Conservation (phyloP, 2,113 vertebrate genomes). For the Sitta europaea region DNA sequence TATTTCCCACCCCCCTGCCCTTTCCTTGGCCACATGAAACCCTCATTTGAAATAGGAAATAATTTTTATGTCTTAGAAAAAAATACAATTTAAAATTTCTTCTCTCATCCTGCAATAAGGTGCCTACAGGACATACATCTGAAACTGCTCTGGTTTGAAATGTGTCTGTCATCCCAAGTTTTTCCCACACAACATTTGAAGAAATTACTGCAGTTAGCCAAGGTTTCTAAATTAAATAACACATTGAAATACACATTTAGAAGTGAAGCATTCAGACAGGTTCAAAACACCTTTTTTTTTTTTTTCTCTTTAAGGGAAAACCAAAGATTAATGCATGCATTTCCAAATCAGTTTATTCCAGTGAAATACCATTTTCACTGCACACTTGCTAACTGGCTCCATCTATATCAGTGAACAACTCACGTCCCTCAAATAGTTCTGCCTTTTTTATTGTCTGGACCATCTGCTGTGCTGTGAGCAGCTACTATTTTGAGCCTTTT, state of each 20-base stretch:
- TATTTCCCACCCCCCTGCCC: background rate
- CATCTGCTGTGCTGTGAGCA: constrained; percentile 46
- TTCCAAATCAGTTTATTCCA: background rate
- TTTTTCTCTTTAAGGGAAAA: accelerated
- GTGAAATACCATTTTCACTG: background rate
- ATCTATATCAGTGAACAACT: background rate
- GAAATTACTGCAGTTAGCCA: background rate
- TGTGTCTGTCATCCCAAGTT: background rate
- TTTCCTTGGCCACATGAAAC: background rate
- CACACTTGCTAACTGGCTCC: background rate
- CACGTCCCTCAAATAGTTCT: constrained; percentile 43
- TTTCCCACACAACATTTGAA: background rate
- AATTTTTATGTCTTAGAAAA: background rate
- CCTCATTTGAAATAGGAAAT: background rate
- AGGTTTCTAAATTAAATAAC: background rate
- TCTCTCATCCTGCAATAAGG: background rate
- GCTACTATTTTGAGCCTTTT: constrained; percentile 46
- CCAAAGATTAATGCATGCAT: background rate
- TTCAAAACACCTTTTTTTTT: background rate
- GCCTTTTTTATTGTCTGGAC: constrained; percentile 46
- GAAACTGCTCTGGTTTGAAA: background rate
- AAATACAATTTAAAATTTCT: background rate
- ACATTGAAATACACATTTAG: background rate
- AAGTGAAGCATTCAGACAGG: background rate
- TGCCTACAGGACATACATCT: background rate